These are phyloP conservation scores for Xyliphius kryptos DNA, from an alignment of 2,113 vertebrate genomes.

Conservation along the genomic window DNA sequence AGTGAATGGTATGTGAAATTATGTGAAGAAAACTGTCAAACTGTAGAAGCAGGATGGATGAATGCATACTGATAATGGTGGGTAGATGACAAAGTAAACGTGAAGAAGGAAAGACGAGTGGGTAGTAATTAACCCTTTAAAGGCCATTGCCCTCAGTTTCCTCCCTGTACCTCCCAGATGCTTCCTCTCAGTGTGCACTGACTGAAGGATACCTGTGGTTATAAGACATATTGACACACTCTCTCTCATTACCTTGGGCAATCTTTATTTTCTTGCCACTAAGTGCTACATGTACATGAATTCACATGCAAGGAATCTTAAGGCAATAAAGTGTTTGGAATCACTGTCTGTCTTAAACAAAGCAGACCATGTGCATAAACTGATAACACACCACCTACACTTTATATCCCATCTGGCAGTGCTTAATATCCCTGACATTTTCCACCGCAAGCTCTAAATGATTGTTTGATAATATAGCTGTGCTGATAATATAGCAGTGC, in stretches of 20 bases:
- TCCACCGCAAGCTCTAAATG: not conserved
- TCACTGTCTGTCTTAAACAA: too few relatives aligned
- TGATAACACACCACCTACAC: slow-evolving; percentile 15
- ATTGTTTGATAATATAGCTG: too few relatives aligned
- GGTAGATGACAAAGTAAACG: not conserved
- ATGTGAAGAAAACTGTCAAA: not conserved
- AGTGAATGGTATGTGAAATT: too few relatives aligned
- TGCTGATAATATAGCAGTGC: too few relatives aligned
- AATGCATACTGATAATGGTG: not conserved
- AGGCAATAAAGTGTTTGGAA: too few relatives aligned
- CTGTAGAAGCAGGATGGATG: slow-evolving; percentile 7
- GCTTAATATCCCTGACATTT: slow-evolving; percentile 17
- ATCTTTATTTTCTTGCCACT: slow-evolving; percentile 30
- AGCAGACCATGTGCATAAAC: slow-evolving; percentile 29
- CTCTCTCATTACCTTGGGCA: slow-evolving; percentile 30
- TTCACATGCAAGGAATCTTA: slow-evolving; percentile 9
- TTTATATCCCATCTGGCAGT: slow-evolving; percentile 14
- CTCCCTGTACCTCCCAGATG: slow-evolving; percentile 14
- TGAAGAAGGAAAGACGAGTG: slow-evolving; percentile 13
- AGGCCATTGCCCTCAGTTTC: slow-evolving; percentile 28
- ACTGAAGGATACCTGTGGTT: not conserved
- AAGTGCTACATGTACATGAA: slow-evolving; percentile 25
- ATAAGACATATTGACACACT: slow-evolving; percentile 36
- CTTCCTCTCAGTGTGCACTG: slow-evolving; percentile 15
- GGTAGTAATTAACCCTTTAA: slow-evolving; percentile 20